Base-by-base conservation (phyloP, 2,113 vertebrate species). In the Columbina picui region DNA sequence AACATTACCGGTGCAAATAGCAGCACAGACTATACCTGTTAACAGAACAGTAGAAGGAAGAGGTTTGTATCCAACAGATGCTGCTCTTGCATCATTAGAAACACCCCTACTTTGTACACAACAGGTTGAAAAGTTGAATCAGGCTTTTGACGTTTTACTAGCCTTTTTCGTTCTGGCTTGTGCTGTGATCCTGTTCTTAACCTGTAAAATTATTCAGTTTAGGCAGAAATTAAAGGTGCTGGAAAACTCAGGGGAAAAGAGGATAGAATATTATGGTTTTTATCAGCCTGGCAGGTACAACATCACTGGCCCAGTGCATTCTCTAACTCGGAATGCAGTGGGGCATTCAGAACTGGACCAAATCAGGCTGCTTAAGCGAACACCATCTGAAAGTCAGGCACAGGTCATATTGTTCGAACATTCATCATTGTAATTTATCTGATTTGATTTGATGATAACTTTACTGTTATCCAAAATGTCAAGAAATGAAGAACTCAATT, bases 371-470 rank as follows among this genome's bases (percentile, higher is more conserved):
- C 88, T 98, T 22, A 98, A 98, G 92, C 93, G 91, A 93, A 94
- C 97, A 74, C 89, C 94, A 53, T 96, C 98, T 84, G 98, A 98
- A 95, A 97, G 75, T 81, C 97, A 98, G 79, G 97, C 98, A 43
- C 98, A 98, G 83, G 98, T 98, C 87, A 98, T 98, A 95, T 70
- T 98, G 74, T 98, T 98, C 65, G 98, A 98, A 89, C 98, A 98
- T 90, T 98, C 98, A 47, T 97, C 98, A 14, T 87, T 98, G 86
- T 98, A 79, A 96, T 81, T 90, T 34, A 4, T 65, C 39, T 84
- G 30, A 4, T 26, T 90, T 79, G 19, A 55, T 65, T 60, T 94
- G 50, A 17, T 65, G 47, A 34, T 91, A 64, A 45, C 45, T 84
- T 20, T 86, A 61, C 56, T 60, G 55, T 76, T 73, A 39, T 69